Evolutionary conservation across 2,797 vertebrate species (phyloP), one percentile per base, ranked within the genome.

Genomic region (Coendou prehensilis): DNA sequence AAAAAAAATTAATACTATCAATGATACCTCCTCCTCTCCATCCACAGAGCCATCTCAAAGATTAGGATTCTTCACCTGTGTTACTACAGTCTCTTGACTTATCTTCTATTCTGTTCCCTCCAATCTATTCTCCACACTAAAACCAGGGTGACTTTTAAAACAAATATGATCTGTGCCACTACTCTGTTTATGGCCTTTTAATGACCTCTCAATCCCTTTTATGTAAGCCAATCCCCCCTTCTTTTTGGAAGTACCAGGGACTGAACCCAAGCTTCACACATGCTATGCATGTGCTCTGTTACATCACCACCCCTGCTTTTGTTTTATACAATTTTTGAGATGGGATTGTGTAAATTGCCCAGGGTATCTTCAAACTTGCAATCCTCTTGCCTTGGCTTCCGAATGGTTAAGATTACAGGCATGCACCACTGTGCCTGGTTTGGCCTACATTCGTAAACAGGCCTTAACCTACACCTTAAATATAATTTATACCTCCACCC

Each of bases 1-100:
- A 92, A 91, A 91, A 56, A 91, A 73, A 52, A 2, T 91, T 85
- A 82, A 18, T 84, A 13, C 47, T 90, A 82, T 79, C 67, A 89
- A 57, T 22, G 22, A 81, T 54, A 93, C 1, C 17, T 75, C 86
- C 26, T 93, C 91, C 30, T 95, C 41, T 92, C 59, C 1, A 89
- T 37, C n/a, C 57, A 89, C 5, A 93, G 20, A 79, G 63, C 84
- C 64, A 75, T 56, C 30, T 33, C 17, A 1, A 33, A 73, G 45
- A 69, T 1, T 20, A 71, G 30, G 17, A 87, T 63, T 84, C 8
- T 63, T 75, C 26, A 75, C 10, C 15, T 92, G 41, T 56, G 6
- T 83, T 64, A 95, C 69, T 83, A 81, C 23, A 93, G 54, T 84
- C 18, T 59, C 78, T 20, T 69, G 30, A 89, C n/a, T 9, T 92